These are phyloP conservation scores for Indicator maculatus DNA, from an alignment of 2,113 vertebrate species.

Conservation along the genomic window DNA sequence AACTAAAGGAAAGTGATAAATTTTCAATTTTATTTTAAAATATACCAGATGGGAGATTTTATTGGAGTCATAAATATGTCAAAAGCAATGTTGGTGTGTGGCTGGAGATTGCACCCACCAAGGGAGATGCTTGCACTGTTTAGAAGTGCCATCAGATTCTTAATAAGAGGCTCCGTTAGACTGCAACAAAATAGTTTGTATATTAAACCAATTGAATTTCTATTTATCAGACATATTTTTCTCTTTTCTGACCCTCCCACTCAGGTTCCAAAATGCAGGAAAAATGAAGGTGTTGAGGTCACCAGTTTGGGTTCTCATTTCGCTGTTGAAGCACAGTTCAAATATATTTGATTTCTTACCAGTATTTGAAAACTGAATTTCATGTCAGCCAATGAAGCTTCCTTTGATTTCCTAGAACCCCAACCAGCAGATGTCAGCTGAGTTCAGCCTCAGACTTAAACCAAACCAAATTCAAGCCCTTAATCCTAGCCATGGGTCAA, in stretches of 20 bases:
- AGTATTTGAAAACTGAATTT: slow-evolving; percentile 2
- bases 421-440: slow-evolving; percentile 13
- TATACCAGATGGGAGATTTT: slow-evolving; percentile 84
- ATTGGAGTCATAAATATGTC: slow-evolving; percentile 84
- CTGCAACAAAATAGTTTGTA: slow-evolving; percentile 69
- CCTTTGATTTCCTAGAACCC: slow-evolving; percentile 36
- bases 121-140: slow-evolving; percentile 70
- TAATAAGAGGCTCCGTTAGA: slow-evolving; percentile 74
- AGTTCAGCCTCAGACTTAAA: slow-evolving; percentile 33
- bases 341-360: background rate
- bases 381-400: background rate
- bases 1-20: slow-evolving; percentile 78
- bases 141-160: slow-evolving; percentile 78
- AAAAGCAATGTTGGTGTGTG: slow-evolving; percentile 75
- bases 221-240: slow-evolving; percentile 68
- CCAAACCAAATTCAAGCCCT: slow-evolving; percentile 26
- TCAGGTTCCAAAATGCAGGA: slow-evolving; percentile 45
- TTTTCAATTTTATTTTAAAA: slow-evolving; percentile 86
- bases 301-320: background rate
- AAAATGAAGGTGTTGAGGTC: slow-evolving; percentile 40
- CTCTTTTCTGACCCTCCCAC: background rate
- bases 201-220: slow-evolving; percentile 78
- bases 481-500: slow-evolving; percentile 14
- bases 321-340: background rate
- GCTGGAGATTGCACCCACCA: slow-evolving; percentile 71